Percentiles rank a stretch among this genome's conserved stretches.
Evolutionary conservation across 1,140 invertebrate species (phyloP).

Genomic region (Epicauta chinensis): DNA sequence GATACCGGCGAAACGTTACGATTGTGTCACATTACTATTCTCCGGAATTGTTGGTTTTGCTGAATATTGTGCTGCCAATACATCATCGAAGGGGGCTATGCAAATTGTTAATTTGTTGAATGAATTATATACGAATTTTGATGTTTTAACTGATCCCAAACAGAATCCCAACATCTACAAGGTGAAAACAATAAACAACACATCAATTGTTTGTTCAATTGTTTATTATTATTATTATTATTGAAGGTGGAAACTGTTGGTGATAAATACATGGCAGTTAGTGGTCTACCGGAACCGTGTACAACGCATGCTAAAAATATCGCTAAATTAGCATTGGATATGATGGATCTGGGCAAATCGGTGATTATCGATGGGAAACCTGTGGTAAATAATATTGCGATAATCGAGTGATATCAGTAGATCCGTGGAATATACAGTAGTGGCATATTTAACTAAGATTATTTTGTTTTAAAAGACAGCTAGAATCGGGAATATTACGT

Average conservation of each 20-base stretch:
- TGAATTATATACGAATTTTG: conserved; percentile 84
- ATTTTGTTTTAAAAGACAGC: too few species aligned
- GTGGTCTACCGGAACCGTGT: conserved; percentile 90
- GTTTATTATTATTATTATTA: conserved; percentile 1
- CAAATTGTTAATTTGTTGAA: conserved; percentile 90
- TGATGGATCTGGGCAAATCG: conserved; percentile 89
- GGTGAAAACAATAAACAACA: conserved; percentile 54
- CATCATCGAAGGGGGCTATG: conserved; percentile 82
- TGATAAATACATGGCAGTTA: conserved; percentile 99
- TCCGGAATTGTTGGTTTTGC: conserved; percentile 92
- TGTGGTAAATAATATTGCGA: conserved; percentile 56
- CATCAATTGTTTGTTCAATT: not conserved
- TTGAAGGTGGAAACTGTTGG: conserved; percentile 96
- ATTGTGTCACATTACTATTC: conserved; percentile 86
- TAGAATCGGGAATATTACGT: too few species aligned
- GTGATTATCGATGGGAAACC: conserved; percentile 79
- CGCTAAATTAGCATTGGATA: conserved; percentile 84
- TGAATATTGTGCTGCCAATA: conserved; percentile 77
- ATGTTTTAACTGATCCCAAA: conserved; percentile 85
- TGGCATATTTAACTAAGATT: too few species aligned
- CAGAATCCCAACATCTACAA: conserved; percentile 92
- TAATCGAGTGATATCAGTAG: too few species aligned
- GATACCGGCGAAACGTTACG: conserved; percentile 79
- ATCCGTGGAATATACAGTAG: too few species aligned
- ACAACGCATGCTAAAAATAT: conserved; percentile 89